phyloP scores from a whole-genome alignment of 2,888 invertebrate genomes.

The Axea sp. region DNA sequence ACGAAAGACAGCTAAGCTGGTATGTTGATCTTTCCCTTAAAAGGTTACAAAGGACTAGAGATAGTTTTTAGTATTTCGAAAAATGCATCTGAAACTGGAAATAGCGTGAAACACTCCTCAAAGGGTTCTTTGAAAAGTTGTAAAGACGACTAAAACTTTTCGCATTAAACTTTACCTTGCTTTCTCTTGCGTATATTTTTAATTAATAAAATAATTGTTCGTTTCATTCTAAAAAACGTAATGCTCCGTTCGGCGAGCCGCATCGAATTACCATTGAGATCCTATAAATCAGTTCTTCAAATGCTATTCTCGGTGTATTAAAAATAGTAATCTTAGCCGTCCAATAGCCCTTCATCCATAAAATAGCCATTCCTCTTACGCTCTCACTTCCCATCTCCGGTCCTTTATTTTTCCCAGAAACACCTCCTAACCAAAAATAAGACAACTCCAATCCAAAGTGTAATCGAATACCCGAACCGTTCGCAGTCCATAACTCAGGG shows the following conservation, averaged over 20 bases:
- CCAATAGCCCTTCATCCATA: slow-evolving; percentile 47
- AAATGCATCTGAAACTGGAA: no score
- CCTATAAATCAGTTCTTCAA: slow-evolving; percentile 28
- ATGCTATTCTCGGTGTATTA: slow-evolving; percentile 27
- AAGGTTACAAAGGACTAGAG: slow-evolving; percentile 5
- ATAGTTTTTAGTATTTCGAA: no score
- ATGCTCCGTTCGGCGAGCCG: no score
- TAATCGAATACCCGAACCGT: slow-evolving; percentile 44
- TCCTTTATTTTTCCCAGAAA: slow-evolving; percentile 34
- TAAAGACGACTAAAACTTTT: no score
- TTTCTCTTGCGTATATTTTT: no score
- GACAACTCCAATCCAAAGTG: slow-evolving; percentile 44
- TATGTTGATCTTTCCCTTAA: slow-evolving; percentile 12
- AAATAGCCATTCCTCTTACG: slow-evolving; percentile 41
- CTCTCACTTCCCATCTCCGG: slow-evolving; percentile 24
- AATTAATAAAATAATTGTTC: no score
- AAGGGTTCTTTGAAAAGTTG: no score
- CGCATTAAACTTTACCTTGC: no score
- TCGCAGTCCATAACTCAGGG: slow-evolving; percentile 48
- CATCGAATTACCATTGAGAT: slow-evolving; percentile 8
- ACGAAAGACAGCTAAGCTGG: slow-evolving; percentile 7
- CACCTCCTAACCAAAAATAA: slow-evolving; percentile 45
- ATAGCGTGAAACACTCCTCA: no score
- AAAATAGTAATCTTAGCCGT: slow-evolving; percentile 44
- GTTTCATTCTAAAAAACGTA: no score